Evolutionary conservation across 1,140 invertebrate genomes (phyloP).

Genomic region (Eupristina koningsbergeri): DNA sequence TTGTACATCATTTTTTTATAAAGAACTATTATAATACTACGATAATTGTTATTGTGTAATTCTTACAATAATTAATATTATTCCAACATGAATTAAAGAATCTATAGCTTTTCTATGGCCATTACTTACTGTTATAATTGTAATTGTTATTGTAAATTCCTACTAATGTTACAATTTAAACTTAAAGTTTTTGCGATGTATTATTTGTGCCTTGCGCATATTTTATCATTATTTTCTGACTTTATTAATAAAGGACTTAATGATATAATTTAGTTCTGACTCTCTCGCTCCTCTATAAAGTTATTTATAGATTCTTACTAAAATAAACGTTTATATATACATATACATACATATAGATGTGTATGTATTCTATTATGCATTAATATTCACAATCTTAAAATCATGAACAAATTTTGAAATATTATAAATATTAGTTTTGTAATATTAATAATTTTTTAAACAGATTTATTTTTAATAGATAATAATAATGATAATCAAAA

Average conservation of each 20-base stretch:
- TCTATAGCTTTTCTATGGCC: constrained; percentile 33
- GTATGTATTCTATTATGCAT: constrained; percentile 26
- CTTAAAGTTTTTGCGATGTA: constrained; percentile 33
- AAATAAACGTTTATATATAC: no score
- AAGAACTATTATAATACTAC: constrained; percentile 44
- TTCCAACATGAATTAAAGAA: constrained; percentile 39
- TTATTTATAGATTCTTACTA: neutral
- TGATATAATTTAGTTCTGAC: constrained; percentile 38
- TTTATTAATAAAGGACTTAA: constrained; percentile 33
- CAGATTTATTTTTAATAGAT: constrained; percentile 30
- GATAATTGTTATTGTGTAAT: constrained; percentile 54
- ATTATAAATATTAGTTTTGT: neutral
- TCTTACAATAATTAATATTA: constrained; percentile 47
- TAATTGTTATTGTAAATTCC: constrained; percentile 48
- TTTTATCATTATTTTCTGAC: constrained; percentile 21
- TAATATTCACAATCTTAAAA: constrained; percentile 9
- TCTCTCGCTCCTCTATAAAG: constrained; percentile 32
- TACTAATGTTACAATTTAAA: constrained; percentile 45
- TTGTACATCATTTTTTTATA: constrained; percentile 46
- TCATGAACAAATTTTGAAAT: constrained; percentile 1
- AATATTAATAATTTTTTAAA: neutral
- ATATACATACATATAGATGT: no score
- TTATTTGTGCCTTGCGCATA: constrained; percentile 50
- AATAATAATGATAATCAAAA: constrained; percentile 43
- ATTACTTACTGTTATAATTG: constrained; percentile 50